phyloP scores from a whole-genome alignment of 2,888 invertebrate genomes.

The Cylloceria caligata region DNA sequence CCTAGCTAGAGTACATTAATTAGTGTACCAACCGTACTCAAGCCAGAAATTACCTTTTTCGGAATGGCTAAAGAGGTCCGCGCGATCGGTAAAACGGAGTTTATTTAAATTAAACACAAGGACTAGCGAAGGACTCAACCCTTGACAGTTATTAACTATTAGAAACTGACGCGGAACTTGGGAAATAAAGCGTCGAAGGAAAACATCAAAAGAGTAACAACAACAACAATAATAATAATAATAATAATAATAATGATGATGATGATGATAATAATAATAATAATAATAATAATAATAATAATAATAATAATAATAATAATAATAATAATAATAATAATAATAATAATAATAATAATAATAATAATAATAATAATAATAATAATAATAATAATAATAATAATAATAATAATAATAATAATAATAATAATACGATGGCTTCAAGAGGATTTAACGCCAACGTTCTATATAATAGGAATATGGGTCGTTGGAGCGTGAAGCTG shows the following conservation, averaged over 20 bases:
- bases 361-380: conserved; percentile 6
- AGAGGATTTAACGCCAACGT: conserved; percentile 4
- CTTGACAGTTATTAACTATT: background rate
- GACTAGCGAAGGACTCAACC: background rate
- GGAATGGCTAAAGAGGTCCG: background rate
- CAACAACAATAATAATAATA: conserved; percentile 20
- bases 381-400: conserved; percentile 4
- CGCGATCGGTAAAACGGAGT: background rate
- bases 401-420: conserved; percentile 21
- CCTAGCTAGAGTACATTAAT: conserved; percentile 16
- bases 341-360: conserved; percentile 8
- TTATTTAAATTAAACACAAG: background rate
- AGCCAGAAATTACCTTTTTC: background rate
- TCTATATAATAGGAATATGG: background rate
- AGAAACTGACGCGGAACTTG: background rate
- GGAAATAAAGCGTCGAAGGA: background rate
- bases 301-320: conserved; percentile 4
- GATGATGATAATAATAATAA: background rate
- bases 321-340: conserved; percentile 7
- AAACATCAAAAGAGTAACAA: background rate
- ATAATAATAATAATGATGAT: background rate
- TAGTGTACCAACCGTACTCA: background rate
- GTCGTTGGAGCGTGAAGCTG: background rate
- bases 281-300: conserved; percentile 4
- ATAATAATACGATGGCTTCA: background rate